Base-by-base conservation (phyloP, 2,888 invertebrate genomes). In the Drosophila monieri region DNA sequence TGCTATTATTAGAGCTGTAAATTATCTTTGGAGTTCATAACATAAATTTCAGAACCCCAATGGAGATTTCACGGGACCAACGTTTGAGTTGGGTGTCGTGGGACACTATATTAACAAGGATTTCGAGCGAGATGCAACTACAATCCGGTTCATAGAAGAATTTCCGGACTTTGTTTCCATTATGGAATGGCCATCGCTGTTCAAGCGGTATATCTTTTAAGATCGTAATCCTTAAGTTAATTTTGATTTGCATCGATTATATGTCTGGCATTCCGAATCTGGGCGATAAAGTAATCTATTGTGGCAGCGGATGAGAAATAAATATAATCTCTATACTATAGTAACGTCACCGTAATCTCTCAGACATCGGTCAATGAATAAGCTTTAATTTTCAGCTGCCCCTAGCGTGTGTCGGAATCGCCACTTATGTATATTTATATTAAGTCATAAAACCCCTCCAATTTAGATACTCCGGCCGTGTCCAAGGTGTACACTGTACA, bases 131-230 rank as follows among this genome's bases (percentile, higher is more conserved):
- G 92, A 93, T n/a, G 80, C 89, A 6, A 89, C 91, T 23, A 92
- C 92, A 55, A 61, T 90, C 44, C 71, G 89, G 18, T 92, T 93
- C 65, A 78, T 93, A 43, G 78, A 85, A 6, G 88, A 91, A 67
- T 93, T 94, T 79, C 94, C 94, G 0, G 84, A 91, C n/a, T 94
- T 93, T 92, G 90, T 92, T 0, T 92, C 92, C 84, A 90, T 92
- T 6, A 92, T 92, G 77, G 91, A 93, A 54, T 93, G 93, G 92
- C 90, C 93, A 12, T 92, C 92, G 32, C 89, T 91, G 10, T 93
- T 93, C 74, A 89, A 92, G 74, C 83, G 90, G 46, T 90, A 84
- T 68, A 68, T 90, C 56, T 89, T 85, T 59, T 90, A 87, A 64
- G 37, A 43, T 35, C 21, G 21, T 25, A 39, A 27, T 14, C 35